These are phyloP conservation scores for Mesembrinibis cayennensis DNA, from an alignment of 2,113 vertebrate genomes.

Conservation along the genomic window DNA sequence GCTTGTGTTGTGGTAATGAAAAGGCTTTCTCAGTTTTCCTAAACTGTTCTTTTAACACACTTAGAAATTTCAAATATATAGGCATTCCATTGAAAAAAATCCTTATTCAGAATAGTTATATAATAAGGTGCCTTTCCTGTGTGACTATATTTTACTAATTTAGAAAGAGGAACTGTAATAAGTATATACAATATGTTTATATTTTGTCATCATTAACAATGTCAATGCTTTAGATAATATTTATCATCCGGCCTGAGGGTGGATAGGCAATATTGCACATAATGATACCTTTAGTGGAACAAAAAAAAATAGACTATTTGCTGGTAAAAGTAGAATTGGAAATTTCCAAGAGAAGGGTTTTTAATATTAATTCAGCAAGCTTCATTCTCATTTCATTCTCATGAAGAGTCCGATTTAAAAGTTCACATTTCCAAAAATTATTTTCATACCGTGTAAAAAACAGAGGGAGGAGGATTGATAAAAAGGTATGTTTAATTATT, in stretches of 20 bases:
- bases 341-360: neutral
- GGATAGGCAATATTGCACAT: neutral
- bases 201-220: neutral
- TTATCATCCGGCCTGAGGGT: neutral
- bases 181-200: neutral
- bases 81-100: neutral
- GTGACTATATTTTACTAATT: neutral
- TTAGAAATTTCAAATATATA: neutral
- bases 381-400: neutral
- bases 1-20: accelerated
- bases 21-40: neutral
- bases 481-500: neutral
- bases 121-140: neutral
- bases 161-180: neutral
- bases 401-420: neutral
- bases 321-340: neutral
- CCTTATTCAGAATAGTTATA: neutral
- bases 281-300: neutral
- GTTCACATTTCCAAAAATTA: neutral
- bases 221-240: neutral
- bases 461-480: accelerated
- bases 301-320: neutral
- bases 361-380: neutral
- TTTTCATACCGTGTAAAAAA: neutral
- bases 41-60: neutral